A percentile compares a stretch with the other conserved stretches of the same genome.
phyloP scores from a whole-genome alignment of 1,140 invertebrate species.

The Coptotermes formosanus region DNA sequence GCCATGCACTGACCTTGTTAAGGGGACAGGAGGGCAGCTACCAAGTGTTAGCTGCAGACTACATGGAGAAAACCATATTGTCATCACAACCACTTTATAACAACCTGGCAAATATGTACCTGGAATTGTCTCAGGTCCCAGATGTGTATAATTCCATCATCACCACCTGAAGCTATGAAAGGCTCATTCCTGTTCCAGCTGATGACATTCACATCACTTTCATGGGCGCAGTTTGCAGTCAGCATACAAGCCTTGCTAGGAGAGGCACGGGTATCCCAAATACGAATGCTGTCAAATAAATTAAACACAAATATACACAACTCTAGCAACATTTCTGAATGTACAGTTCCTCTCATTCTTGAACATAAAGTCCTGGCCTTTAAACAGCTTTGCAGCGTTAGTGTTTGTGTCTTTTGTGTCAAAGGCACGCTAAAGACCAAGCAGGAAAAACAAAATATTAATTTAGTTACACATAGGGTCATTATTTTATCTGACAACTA shows the following conservation, averaged over 20 bases:
- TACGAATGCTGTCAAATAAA: slow-evolving; percentile 63
- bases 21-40: no score
- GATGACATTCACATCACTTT: slow-evolving; percentile 95
- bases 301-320: slow-evolving; percentile 15
- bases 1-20: no score
- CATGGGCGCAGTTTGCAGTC: slow-evolving; percentile 82
- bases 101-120: slow-evolving; percentile 42
- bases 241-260: slow-evolving; percentile 91
- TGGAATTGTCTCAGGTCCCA: slow-evolving; percentile 95
- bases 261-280: slow-evolving; percentile 85
- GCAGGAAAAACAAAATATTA: no score
- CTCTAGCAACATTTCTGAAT: background rate
- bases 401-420: no score
- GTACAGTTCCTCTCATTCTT: background rate
- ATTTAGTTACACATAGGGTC: no score
- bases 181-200: slow-evolving; percentile 93
- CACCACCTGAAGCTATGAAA: slow-evolving; percentile 89
- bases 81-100: no score
- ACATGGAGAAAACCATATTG: no score
- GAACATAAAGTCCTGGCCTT: background rate
- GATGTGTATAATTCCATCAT: slow-evolving; percentile 90
- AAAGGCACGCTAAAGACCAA: no score
- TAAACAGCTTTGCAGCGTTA: no score
- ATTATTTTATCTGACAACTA: no score
- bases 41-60: no score